Conservation (phyloP, 2,113 vertebrate species). For the Corythaixoides concolor region DNA sequence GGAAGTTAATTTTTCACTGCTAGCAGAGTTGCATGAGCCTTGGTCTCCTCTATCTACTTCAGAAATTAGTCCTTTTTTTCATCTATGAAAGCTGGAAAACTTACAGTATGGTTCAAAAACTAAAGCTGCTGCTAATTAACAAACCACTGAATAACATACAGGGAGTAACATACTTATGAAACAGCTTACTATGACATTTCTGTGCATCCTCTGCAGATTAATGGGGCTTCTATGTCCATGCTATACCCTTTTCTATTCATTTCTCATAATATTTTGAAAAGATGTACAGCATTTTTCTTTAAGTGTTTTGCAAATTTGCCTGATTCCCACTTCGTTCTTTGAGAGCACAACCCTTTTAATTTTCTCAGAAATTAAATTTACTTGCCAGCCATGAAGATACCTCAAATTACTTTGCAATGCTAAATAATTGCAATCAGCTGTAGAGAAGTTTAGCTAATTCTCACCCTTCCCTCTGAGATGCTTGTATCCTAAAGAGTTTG, state of each 20-base stretch:
- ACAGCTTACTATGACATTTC: not conserved
- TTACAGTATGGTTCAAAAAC: not conserved
- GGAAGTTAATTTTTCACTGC: not conserved
- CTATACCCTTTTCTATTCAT: not conserved
- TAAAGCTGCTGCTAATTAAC: not conserved
- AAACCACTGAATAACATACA: not conserved
- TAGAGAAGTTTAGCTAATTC: not conserved
- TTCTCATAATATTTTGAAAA: not conserved
- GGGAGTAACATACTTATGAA: not conserved
- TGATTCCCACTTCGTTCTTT: not conserved
- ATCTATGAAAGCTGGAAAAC: not conserved
- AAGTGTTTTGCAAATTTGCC: not conserved
- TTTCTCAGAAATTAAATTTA: not conserved
- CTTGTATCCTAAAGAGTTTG: not conserved
- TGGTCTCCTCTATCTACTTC: not conserved
- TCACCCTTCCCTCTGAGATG: not conserved
- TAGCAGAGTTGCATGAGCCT: not conserved
- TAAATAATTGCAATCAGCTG: not conserved
- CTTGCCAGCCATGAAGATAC: not conserved
- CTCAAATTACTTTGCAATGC: not conserved
- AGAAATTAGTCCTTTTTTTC: not conserved
- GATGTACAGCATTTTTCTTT: not conserved
- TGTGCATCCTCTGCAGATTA: not conserved
- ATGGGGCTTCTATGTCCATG: not conserved
- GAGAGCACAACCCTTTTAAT: not conserved